These are phyloP conservation scores for Danaus melanippus DNA, from an alignment of 1,140 invertebrate genomes.

Conservation along the genomic window DNA sequence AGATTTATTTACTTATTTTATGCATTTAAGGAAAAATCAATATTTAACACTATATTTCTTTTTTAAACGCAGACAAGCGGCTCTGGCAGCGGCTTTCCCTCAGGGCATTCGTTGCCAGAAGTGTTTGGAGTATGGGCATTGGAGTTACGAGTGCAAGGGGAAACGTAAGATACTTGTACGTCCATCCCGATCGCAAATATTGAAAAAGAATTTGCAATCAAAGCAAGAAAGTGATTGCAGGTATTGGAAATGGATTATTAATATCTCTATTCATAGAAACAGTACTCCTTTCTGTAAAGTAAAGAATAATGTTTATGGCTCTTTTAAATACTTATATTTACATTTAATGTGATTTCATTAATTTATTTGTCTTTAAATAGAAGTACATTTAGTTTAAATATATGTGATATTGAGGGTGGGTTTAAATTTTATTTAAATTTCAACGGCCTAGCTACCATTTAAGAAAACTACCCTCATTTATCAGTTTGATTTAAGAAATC, in stretches of 20 bases:
- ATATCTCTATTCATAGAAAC: too few relatives aligned
- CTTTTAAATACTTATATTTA: too few relatives aligned
- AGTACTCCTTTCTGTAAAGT: too few relatives aligned
- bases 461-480: conserved; percentile 12
- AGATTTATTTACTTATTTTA: conserved; percentile 20
- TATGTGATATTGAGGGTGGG: too few relatives aligned
- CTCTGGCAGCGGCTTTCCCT: conserved; percentile 74
- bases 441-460: too few relatives aligned
- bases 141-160: conserved; percentile 94
- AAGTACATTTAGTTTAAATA: too few relatives aligned
- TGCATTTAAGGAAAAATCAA: conserved; percentile 10
- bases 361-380: too few relatives aligned
- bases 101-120: conserved; percentile 89
- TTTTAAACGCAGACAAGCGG: conserved; percentile 61
- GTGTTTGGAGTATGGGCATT: conserved; percentile 91
- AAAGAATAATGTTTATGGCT: too few relatives aligned
- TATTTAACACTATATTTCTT: conserved; percentile 11
- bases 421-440: too few relatives aligned
- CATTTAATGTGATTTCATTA: too few relatives aligned
- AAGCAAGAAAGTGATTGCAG: conserved; percentile 67
- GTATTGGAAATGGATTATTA: conserved; percentile 21
- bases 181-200: conserved; percentile 82
- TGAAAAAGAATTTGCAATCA: conserved; percentile 82
- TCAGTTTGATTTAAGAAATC: not conserved
- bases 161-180: conserved; percentile 90